Percentiles rank a stretch among this genome's conserved stretches.
Conservation (phyloP, 2,113 vertebrate species). For the Heterochromis multidens region DNA sequence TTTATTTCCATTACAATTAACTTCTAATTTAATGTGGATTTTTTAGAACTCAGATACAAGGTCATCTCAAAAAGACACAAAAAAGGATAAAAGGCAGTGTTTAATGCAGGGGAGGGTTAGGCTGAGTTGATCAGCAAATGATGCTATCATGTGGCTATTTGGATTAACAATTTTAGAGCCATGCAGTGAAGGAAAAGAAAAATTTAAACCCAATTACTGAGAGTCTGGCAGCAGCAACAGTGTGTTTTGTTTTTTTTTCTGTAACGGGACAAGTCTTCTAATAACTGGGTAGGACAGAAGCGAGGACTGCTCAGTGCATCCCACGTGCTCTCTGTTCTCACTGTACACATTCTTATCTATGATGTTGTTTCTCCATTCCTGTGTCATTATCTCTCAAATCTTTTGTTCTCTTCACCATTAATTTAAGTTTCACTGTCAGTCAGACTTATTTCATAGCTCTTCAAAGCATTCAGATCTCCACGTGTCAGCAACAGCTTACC, state of each 20-base stretch:
- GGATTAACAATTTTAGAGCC: neutral
- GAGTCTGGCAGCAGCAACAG: neutral
- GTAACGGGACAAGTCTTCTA: neutral
- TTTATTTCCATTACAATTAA: neutral
- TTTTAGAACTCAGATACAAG: neutral
- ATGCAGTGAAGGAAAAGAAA: neutral
- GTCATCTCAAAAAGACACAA: neutral
- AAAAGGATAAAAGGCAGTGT: neutral
- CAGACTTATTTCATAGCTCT: neutral
- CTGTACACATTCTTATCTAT: neutral
- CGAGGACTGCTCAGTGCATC: neutral
- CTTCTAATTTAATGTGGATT: neutral
- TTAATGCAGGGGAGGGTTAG: neutral
- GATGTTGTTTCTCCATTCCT: neutral
- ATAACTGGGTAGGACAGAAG: neutral
- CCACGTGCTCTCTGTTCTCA: neutral
- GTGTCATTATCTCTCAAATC: neutral
- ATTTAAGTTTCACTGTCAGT: neutral
- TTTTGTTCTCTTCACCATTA: neutral
- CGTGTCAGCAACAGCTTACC: neutral
- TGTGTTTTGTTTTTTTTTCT: neutral
- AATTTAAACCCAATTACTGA: constrained; percentile 4
- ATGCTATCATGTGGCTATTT: neutral
- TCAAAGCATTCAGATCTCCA: neutral
- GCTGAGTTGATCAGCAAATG: neutral